Percentiles rank a stretch among this genome's conserved stretches.
Conservation (phyloP, 2,888 invertebrate species). For the Agriopis leucophaearia region DNA sequence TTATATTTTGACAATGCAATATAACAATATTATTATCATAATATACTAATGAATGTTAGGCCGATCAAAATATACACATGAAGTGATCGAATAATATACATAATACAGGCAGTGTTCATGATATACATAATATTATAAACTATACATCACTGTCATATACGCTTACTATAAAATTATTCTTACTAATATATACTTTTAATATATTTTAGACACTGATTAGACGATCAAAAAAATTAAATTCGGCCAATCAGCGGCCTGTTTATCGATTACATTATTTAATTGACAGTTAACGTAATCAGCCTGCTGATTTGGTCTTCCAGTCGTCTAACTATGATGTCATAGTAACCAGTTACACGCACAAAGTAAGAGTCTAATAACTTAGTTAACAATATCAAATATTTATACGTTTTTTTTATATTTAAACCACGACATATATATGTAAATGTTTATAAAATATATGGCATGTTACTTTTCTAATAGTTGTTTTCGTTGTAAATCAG, state of each 20-base stretch:
- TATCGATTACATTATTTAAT: background rate
- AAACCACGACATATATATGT: conserved; percentile 70
- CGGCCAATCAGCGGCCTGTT: background rate
- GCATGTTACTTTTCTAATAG: conserved; percentile 82
- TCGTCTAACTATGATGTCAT: conserved; percentile 12
- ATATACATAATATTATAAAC: conserved; percentile 21
- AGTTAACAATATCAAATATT: conserved; percentile 55
- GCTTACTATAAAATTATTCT: conserved; percentile 57
- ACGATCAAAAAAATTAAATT: background rate
- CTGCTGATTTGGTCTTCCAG: background rate
- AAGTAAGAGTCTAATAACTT: conserved; percentile 68
- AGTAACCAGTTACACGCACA: conserved; percentile 60
- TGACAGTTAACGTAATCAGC: background rate
- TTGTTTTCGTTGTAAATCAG: conserved; percentile 55
- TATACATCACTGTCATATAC: conserved; percentile 51
- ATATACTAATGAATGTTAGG: conserved; percentile 8
- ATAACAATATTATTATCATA: conserved; percentile 9
- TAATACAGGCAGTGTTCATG: conserved; percentile 21
- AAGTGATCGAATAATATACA: conserved; percentile 5
- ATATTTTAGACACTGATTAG: conserved; percentile 50
- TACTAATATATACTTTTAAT: conserved; percentile 62
- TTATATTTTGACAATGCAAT: conserved; percentile 40
- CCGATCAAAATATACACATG: conserved; percentile 12
- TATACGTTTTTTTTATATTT: conserved; percentile 62
- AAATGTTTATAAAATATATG: conserved; percentile 81